Evolutionary conservation across 2,888 invertebrate genomes (phyloP), one percentile per base, ranked within the genome.

Genomic region (Agrotis ipsilon): DNA sequence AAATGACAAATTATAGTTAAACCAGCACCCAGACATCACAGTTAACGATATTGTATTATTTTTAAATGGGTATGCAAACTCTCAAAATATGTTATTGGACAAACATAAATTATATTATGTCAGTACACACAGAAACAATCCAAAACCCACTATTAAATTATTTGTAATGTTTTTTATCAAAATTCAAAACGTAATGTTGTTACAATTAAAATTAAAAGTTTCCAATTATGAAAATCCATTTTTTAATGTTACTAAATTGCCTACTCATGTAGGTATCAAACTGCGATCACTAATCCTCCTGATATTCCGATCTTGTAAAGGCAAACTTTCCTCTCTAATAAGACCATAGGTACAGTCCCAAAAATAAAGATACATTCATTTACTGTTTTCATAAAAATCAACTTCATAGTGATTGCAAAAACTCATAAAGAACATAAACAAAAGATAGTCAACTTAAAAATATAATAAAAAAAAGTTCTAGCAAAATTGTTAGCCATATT

Each of bases 21-120:
- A 92, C 95, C 94, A 87, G 91, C 93, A 94, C 94, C 94, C 89
- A 89, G 91, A 94, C 94, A 93, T 94, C 92, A 92, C 89, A 92
- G 92, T 93, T 92, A 92, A 71, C 64, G 86, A 79, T 74, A 85
- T 88, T 86, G 86, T 82, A 87, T 86, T 81, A 84, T 85, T 46
- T 73, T 80, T 68, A 72, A 84, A 81, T 81, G 67, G 75, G 72
- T 82, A 84, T 82, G 83, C 81, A 85, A 86, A 86, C 81, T 86
- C 77, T 87, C 75, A 81, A 83, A 79, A 67, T 57, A 71, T 86
- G 82, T 86, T 82, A 82, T 80, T 76, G 21, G 52, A 73, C 63
- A 79, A 75, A 81, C 62, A 77, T 72, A 74, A 52, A 85, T 77
- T 64, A 39, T 39, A 66, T 83, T 78, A 77, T 78, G 71, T 81